Conservation (phyloP, 2,113 vertebrate genomes). For the Xyrauchen texanus region DNA sequence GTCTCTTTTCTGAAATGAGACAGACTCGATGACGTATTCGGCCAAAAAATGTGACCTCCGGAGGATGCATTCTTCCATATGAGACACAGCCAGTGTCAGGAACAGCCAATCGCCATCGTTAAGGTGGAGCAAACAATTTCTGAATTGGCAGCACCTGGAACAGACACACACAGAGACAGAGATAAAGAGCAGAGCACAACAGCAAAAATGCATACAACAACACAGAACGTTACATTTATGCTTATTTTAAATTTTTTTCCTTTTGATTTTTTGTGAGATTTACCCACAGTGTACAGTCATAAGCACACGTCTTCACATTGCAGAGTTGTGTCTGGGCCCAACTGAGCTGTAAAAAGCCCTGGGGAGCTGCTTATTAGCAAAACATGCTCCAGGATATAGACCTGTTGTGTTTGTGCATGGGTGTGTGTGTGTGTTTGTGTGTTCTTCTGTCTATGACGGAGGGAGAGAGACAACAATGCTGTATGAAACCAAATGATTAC, state of each 20-base stretch:
- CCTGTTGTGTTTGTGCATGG: conserved; percentile 64
- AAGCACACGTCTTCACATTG: neutral
- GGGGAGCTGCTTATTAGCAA: conserved; percentile 63
- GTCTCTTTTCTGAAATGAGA: no score
- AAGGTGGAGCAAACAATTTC: no score
- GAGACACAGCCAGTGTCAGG: no score
- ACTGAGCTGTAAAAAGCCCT: conserved; percentile 44
- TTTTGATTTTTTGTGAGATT: neutral
- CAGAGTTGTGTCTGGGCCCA: conserved; percentile 26
- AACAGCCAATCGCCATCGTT: no score
- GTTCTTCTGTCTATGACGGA: conserved; percentile 35
- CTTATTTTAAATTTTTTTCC: neutral
- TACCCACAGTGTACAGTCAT: neutral
- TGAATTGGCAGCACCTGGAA: no score
- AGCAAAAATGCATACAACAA: no score
- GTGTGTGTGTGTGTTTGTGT: conserved; percentile 57
- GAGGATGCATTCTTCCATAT: no score
- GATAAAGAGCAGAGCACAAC: no score
- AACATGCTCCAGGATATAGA: conserved; percentile 45
- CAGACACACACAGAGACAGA: no score
- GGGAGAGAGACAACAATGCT: conserved; percentile 50
- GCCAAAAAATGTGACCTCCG: no score
- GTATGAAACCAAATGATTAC: neutral
- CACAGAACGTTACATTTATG: no score
- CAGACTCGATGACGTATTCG: no score